phyloP scores from a whole-genome alignment of 2,888 invertebrate species.

The Notocelia uddmanniana region DNA sequence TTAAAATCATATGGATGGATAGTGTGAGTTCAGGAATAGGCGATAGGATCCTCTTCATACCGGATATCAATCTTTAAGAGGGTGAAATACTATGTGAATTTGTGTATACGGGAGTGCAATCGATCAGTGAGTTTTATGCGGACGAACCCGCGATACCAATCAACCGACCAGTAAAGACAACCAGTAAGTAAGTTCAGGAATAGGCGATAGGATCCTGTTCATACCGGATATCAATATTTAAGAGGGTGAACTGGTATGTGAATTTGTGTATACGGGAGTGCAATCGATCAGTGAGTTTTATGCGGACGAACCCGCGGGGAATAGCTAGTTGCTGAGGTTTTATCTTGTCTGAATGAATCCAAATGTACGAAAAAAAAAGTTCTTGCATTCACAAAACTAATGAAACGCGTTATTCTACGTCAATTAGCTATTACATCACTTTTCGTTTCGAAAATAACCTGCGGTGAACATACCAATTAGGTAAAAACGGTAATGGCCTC shows the following conservation, averaged over 20 bases:
- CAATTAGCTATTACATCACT: background rate
- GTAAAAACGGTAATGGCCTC: too few species aligned
- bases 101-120: background rate
- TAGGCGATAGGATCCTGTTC: too few species aligned
- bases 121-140: background rate
- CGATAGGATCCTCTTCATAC: too few species aligned
- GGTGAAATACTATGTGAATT: background rate
- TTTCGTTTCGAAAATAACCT: conserved; percentile 1
- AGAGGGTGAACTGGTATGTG: background rate
- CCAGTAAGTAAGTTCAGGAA: background rate
- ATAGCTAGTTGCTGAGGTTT: too few species aligned
- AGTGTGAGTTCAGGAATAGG: too few species aligned
- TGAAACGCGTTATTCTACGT: background rate
- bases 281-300: background rate
- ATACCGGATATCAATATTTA: too few species aligned
- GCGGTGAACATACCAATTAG: background rate
- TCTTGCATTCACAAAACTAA: too few species aligned
- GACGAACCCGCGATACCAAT: background rate
- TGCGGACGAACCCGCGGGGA: background rate
- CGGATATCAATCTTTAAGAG: too few species aligned
- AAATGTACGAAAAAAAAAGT: too few species aligned
- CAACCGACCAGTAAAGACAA: too few species aligned
- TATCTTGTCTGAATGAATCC: too few species aligned
- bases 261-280: background rate
- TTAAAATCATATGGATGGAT: background rate